Evolutionary conservation across 1,140 invertebrate genomes (phyloP), one percentile per base, ranked within the genome.

Genomic region (Capitella teleta): DNA sequence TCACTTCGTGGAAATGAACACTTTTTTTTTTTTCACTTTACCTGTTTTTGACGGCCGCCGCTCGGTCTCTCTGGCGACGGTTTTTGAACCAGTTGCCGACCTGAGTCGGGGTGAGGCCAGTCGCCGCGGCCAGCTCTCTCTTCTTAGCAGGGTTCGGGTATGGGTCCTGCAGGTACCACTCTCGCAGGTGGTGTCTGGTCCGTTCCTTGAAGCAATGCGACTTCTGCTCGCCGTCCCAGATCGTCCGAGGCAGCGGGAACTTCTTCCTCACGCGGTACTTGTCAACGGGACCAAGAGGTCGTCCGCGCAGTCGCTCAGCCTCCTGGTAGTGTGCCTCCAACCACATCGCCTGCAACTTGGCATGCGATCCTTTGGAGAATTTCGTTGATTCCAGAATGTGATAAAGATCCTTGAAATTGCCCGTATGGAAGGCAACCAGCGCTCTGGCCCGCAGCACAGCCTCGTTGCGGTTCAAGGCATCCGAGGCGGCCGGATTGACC

Each of bases 41-140:
- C 86, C 90, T 85, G 77, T 97, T 96, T 77, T 98, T 99, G 41
- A 92, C 91, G n/a, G 92, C 92, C 6, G 96, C 96, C 10, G 96
- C 95, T 57, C 96, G 76, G 76, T 99, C 96, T 56, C 96, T 78
- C 73, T 99, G 96, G 60, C 96, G 77, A 51, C 96, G 78, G 76
- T 99, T 99, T 74, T 98, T 99, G 80, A 99, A 99, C 96, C 95
- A 99, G 77, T 99, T 99, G 38, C 96, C 96, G 50, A 99, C 96
- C 75, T 99, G 96, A 42, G 95, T 99, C 5, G 94, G 90, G 48
- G 95, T 98, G 41, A 99, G 79, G 1, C 93, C 93, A 28, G 96
- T 99, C 36, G 92, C 91, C 61, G 87, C 85, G 18, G 96, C 96
- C 61, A 99, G 74, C 74, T 99, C 94, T 37, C 92, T 75, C 74